phyloP scores from a whole-genome alignment of 2,113 vertebrate species.

The Grantiella picta region DNA sequence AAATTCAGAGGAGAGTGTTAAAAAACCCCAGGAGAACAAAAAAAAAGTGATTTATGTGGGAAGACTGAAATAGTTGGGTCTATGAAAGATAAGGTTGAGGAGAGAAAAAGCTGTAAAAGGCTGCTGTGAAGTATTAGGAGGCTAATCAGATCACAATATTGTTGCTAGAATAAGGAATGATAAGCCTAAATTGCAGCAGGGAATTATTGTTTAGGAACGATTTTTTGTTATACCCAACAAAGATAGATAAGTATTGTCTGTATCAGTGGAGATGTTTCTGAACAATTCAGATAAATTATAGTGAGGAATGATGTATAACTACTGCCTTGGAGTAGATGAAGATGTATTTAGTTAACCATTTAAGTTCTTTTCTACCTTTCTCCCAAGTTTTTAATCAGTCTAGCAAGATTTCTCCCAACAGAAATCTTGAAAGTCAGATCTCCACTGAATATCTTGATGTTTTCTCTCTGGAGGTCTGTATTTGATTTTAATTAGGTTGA shows the following conservation, averaged over 20 bases:
- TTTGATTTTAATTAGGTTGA: not conserved
- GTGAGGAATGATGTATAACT: not conserved
- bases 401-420: not conserved
- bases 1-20: not conserved
- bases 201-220: not conserved
- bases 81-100: not conserved
- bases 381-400: not conserved
- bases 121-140: not conserved
- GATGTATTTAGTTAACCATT: not conserved
- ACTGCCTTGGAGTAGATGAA: not conserved
- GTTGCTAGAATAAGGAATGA: not conserved
- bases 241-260: not conserved
- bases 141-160: not conserved
- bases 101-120: not conserved
- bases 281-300: not conserved
- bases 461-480: not conserved
- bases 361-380: not conserved
- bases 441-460: not conserved
- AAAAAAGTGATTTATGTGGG: not conserved
- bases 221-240: not conserved
- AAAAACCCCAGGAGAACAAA: not conserved
- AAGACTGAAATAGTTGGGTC: not conserved
- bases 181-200: not conserved
- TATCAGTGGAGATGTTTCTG: not conserved
- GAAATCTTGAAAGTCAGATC: not conserved